These are phyloP conservation scores for Asobara japonica DNA, from an alignment of 1,140 invertebrate genomes.

Conservation along the genomic window DNA sequence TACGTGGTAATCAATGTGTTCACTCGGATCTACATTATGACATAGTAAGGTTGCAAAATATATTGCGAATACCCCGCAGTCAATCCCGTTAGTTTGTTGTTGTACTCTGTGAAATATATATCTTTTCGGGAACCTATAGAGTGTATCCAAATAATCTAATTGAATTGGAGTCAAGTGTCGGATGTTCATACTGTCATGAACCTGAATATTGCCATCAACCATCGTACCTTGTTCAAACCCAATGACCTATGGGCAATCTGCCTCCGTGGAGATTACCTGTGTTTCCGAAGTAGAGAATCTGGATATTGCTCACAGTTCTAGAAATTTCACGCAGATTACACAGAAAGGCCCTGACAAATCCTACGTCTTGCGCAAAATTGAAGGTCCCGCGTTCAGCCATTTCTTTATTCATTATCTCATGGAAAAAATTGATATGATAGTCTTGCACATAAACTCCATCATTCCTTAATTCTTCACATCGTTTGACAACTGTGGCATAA, in stretches of 20 bases:
- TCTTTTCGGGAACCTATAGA: background rate
- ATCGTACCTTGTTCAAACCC: background rate
- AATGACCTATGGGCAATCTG: background rate
- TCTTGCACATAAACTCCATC: background rate
- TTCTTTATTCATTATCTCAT: background rate
- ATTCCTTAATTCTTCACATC: background rate
- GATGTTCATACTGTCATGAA: background rate
- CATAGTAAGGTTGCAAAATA: background rate
- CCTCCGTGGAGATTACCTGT: too few relatives aligned
- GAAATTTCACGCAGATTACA: background rate
- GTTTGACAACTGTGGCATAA: background rate
- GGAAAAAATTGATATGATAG: background rate
- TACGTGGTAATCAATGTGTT: background rate
- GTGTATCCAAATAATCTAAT: background rate
- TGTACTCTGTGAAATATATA: background rate
- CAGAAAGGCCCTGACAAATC: background rate
- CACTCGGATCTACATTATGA: background rate
- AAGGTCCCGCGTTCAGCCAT: too few relatives aligned
- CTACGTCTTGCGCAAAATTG: too few relatives aligned
- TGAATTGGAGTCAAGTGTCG: background rate
- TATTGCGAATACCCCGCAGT: background rate
- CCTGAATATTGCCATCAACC: background rate
- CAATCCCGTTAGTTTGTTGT: background rate
- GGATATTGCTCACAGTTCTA: background rate
- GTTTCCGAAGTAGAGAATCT: background rate